These are phyloP conservation scores for Sceloporus undulatus DNA, from an alignment of 2,113 vertebrate genomes.

Conservation along the genomic window DNA sequence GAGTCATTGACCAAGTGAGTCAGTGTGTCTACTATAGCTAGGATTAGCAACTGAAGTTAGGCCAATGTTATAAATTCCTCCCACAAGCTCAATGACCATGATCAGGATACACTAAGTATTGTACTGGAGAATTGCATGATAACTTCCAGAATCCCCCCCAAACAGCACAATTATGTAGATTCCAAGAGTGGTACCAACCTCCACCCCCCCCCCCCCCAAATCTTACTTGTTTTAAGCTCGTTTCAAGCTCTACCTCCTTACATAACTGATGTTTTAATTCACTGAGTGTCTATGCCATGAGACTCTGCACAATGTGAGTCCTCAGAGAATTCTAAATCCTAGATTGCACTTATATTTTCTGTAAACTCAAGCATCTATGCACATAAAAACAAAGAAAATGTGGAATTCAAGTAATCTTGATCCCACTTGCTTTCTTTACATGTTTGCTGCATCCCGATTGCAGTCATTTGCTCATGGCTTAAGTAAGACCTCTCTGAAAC, in stretches of 20 bases:
- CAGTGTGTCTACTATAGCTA: too few species aligned
- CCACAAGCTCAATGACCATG: background rate
- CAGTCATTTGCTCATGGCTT: too few species aligned
- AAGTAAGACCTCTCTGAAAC: too few species aligned
- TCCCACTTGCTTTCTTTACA: too few species aligned
- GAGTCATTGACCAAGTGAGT: too few species aligned
- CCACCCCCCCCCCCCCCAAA: background rate
- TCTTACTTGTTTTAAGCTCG: background rate
- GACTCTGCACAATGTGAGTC: too few species aligned
- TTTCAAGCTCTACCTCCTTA: too few species aligned
- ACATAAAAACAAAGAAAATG: background rate
- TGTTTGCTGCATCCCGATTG: too few species aligned
- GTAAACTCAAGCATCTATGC: background rate
- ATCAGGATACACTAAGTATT: background rate
- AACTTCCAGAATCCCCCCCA: background rate
- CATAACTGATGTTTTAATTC: too few species aligned
- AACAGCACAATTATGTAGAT: too few species aligned
- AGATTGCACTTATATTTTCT: background rate
- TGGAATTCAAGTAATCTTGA: background rate
- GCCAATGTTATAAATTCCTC: background rate
- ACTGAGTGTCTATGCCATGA: background rate
- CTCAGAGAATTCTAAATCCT: background rate
- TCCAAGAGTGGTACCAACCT: too few species aligned
- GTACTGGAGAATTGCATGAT: background rate
- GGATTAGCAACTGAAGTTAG: too few species aligned